Evolutionary conservation across 2,113 vertebrate genomes (phyloP).

Genomic region (Athene cunicularia): DNA sequence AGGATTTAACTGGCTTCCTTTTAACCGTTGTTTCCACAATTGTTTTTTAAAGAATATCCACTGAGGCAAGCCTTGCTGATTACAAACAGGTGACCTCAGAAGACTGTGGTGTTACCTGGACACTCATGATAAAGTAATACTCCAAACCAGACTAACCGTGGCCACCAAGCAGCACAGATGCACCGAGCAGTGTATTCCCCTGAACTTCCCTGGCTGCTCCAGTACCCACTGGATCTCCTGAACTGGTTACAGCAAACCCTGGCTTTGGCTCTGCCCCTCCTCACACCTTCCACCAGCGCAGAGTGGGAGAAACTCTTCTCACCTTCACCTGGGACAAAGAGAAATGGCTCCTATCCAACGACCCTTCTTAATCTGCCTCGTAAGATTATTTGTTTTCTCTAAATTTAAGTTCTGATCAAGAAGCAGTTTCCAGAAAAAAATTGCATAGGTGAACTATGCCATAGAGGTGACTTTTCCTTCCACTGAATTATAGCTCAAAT

Average conservation of each 20-base stretch:
- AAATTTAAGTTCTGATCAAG: not conserved
- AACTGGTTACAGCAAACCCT: not conserved
- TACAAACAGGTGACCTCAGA: not conserved
- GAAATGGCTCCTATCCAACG: not conserved
- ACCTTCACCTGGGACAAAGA: not conserved
- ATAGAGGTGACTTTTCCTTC: not conserved
- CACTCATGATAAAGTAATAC: not conserved
- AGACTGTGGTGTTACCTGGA: not conserved
- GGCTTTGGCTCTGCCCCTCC: not conserved
- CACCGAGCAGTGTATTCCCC: not conserved
- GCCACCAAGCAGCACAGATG: not conserved
- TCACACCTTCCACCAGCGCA: not conserved
- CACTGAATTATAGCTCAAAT: not conserved
- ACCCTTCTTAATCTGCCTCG: not conserved
- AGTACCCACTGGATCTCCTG: not conserved
- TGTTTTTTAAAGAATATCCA: not conserved
- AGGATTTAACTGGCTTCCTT: not conserved
- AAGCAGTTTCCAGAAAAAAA: not conserved
- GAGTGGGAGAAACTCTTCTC: not conserved
- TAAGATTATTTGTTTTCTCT: not conserved
- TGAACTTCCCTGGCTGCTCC: too few species aligned
- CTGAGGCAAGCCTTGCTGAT: not conserved
- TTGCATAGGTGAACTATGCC: fast-evolving
- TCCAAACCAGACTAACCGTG: not conserved
- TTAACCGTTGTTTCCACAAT: not conserved